These are phyloP conservation scores for Chrysemys picta DNA, from an alignment of 2,113 vertebrate genomes.

Conservation along the genomic window DNA sequence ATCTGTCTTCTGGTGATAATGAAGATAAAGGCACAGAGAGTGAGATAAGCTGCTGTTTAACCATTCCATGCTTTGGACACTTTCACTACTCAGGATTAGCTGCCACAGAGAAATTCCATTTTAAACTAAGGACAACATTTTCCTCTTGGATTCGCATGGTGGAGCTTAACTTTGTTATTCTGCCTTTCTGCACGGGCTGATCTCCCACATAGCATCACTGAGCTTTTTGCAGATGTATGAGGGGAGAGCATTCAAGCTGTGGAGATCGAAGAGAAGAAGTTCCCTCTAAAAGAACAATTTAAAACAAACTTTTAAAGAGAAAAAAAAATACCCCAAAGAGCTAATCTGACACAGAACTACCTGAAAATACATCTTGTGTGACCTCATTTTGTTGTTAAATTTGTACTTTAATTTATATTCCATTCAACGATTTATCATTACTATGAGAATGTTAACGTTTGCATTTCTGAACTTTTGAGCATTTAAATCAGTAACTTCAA, in stretches of 20 bases:
- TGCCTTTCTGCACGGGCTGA: not conserved
- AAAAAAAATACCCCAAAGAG: not conserved
- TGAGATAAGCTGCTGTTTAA: conserved; percentile 14
- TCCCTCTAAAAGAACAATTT: not conserved
- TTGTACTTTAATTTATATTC: conserved; percentile 57
- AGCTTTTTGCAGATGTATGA: not conserved
- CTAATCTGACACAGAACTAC: conserved; percentile 14
- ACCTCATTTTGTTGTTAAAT: conserved; percentile 42
- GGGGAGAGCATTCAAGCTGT: not conserved
- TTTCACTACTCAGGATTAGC: not conserved
- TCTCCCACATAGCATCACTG: not conserved
- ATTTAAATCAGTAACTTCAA: conserved; percentile 58
- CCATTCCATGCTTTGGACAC: not conserved
- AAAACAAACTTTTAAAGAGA: not conserved
- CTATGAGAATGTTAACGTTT: conserved; percentile 57
- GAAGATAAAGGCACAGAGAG: not conserved
- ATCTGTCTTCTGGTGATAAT: conserved; percentile 17
- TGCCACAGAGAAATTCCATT: not conserved
- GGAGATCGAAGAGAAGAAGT: not conserved
- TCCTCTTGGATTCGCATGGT: not conserved
- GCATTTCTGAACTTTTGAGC: conserved; percentile 49
- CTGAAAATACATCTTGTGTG: conserved; percentile 8
- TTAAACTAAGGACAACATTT: not conserved
- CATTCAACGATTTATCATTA: conserved; percentile 41
- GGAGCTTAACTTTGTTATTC: not conserved